Evolutionary conservation across 2,888 invertebrate genomes (phyloP), one percentile per base, ranked within the genome.

Genomic region (Synergus laeviventris): DNA sequence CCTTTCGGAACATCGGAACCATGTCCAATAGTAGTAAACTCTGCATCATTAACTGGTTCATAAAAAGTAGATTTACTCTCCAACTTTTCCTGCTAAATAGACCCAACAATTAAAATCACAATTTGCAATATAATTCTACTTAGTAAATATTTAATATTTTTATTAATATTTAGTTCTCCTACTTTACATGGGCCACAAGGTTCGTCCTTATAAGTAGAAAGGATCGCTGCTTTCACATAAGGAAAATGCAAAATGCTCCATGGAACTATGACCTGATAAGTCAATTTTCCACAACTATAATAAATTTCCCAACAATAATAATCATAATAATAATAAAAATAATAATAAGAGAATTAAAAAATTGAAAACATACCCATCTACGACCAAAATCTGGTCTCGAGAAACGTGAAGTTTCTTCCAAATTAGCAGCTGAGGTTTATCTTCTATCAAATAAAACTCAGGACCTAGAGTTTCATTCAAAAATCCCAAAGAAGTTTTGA

Each of bases 171-270:
- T 31, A 31, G 31, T 31, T 5, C 31, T 14, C 54, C 81, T 80
- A 84, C 84, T 61, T 85, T 73, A 74, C 91, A 91, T 31, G 82
- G 76, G n/a, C 89, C 91, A 78, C 91, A 91, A 0, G 90, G 91
- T 60, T 91, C 86, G 42, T 90, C 90, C 18, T 87, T 86, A 78
- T 89, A 88, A 0, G 91, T 91, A 8, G 91, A 89, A 45, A 91
- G 83, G 66, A 91, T 88, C 4, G 91, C 90, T 7, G 90, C 91
- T 83, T 91, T 90, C 2, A 91, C 90, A 76, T 91, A 91, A 8
- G 91, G 90, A 78, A 89, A 88, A 49, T 88, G 87, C 56, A 90
- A 78, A 76, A 89, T 88, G 74, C 91, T 91, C 90, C 90, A 91
- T 0, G 91, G 91, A 24, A 88, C 85, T 56, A 91, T 89, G 2